These are phyloP conservation scores for Centropus bengalensis DNA, from an alignment of 2,113 vertebrate species.

Conservation along the genomic window DNA sequence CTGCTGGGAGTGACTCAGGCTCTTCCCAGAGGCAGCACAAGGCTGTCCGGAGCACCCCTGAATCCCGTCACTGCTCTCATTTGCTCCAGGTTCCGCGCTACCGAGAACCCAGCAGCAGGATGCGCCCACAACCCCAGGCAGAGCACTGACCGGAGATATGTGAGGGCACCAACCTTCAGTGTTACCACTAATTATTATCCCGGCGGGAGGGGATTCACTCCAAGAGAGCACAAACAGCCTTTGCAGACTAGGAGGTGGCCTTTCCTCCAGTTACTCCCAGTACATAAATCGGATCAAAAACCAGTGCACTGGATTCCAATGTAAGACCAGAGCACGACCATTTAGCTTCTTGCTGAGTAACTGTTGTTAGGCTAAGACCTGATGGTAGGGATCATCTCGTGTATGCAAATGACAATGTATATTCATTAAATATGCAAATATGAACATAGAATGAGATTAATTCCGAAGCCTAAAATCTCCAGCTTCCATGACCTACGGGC, in stretches of 20 bases:
- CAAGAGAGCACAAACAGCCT: slow-evolving; percentile 12
- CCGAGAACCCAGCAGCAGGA: not conserved
- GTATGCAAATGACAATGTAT: not conserved
- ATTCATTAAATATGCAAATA: slow-evolving; percentile 25
- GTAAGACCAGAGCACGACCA: not conserved
- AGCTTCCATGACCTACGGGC: not conserved
- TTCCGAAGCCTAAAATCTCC: slow-evolving; percentile 1
- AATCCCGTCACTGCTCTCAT: not conserved
- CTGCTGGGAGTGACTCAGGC: not conserved
- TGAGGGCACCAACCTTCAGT: not conserved
- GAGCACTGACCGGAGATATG: not conserved
- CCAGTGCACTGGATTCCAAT: not conserved
- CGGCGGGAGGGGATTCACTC: not conserved
- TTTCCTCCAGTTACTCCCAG: not conserved
- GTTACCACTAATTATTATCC: not conserved
- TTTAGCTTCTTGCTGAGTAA: slow-evolving; percentile 8
- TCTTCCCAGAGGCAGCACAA: not conserved
- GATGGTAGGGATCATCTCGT: not conserved
- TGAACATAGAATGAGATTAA: slow-evolving; percentile 20
- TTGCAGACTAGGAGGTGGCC: not conserved
- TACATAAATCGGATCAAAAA: not conserved
- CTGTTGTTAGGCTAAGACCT: not conserved
- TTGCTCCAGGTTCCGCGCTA: not conserved
- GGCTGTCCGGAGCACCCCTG: not conserved
- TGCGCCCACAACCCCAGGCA: not conserved